Conservation (phyloP, 2,888 invertebrate species). For the Eurois occulta region DNA sequence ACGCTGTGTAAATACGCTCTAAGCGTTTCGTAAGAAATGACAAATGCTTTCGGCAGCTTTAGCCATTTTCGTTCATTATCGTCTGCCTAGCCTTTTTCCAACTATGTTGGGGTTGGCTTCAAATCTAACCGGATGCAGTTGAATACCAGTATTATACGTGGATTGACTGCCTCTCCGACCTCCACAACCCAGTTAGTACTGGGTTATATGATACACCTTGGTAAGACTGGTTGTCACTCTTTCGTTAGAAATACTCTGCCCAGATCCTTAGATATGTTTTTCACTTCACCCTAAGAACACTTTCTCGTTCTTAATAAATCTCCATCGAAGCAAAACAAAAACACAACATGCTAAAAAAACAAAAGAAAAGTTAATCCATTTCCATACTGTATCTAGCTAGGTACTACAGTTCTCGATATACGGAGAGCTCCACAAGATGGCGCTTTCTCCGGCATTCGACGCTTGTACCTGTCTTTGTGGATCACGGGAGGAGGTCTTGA, state of each 20-base stretch:
- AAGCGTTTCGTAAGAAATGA: too few relatives aligned
- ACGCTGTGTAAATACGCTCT: too few relatives aligned
- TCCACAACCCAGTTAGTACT: too few relatives aligned
- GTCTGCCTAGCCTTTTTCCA: too few relatives aligned
- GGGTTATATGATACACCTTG: too few relatives aligned
- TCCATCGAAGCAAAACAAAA: not conserved
- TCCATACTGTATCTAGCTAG: conserved; percentile 54
- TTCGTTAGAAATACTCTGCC: not conserved
- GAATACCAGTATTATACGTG: too few relatives aligned
- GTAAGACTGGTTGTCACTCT: not conserved
- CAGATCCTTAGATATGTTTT: not conserved
- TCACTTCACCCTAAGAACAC: not conserved
- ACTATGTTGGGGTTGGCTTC: too few relatives aligned
- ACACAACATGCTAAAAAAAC: conserved; percentile 5
- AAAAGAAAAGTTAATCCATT: conserved; percentile 46
- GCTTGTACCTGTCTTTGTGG: conserved; percentile 81
- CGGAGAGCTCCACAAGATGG: conserved; percentile 74
- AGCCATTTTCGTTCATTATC: too few relatives aligned
- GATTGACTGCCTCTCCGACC: too few relatives aligned
- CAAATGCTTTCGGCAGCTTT: not conserved
- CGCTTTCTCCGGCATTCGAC: conserved; percentile 75
- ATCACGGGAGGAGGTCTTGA: conserved; percentile 69
- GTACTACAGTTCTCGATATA: conserved; percentile 55
- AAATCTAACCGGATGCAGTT: too few relatives aligned
- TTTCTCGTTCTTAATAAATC: not conserved